A percentile compares a stretch with the other conserved stretches of the same genome.
Conservation (phyloP, 2,113 vertebrate species). For the Morphnarchus princeps region DNA sequence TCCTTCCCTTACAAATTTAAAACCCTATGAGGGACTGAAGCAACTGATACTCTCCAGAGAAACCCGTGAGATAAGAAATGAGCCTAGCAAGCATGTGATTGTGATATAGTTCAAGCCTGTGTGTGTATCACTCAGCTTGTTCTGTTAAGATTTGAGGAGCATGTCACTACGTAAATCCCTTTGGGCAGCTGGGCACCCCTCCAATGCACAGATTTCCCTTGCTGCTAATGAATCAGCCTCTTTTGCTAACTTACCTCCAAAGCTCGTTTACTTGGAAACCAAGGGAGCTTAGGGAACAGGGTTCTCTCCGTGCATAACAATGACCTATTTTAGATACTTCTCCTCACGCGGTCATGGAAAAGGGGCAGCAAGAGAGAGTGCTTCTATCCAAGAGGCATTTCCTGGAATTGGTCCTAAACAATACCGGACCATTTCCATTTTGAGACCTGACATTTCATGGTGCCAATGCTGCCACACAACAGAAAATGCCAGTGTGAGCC, state of each 20-base stretch:
- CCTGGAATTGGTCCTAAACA: constrained; percentile 49
- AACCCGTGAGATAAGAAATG: constrained; percentile 48
- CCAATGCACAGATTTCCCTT: constrained; percentile 57
- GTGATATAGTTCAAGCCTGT: constrained; percentile 44
- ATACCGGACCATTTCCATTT: constrained; percentile 61
- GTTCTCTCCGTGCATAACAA: constrained; percentile 59
- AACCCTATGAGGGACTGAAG: background rate
- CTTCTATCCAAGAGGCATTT: constrained; percentile 44
- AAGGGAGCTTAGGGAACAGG: constrained; percentile 57
- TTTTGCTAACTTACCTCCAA: constrained; percentile 69
- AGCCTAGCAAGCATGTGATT: constrained; percentile 54
- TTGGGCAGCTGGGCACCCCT: constrained; percentile 50
- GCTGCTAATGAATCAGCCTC: constrained; percentile 67
- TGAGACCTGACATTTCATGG: constrained; percentile 59
- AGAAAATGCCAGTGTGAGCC: background rate
- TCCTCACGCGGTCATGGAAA: background rate
- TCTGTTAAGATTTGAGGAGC: constrained; percentile 35
- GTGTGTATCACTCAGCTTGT: constrained; percentile 22
- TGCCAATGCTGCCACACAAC: background rate
- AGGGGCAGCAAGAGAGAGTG: constrained; percentile 23
- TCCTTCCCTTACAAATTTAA: constrained; percentile 34
- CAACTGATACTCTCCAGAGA: constrained; percentile 50
- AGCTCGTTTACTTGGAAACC: constrained; percentile 70
- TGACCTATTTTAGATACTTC: constrained; percentile 63
- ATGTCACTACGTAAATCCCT: constrained; percentile 55